phyloP scores from a whole-genome alignment of 2,888 invertebrate species.

The Eupithecia vulgata region DNA sequence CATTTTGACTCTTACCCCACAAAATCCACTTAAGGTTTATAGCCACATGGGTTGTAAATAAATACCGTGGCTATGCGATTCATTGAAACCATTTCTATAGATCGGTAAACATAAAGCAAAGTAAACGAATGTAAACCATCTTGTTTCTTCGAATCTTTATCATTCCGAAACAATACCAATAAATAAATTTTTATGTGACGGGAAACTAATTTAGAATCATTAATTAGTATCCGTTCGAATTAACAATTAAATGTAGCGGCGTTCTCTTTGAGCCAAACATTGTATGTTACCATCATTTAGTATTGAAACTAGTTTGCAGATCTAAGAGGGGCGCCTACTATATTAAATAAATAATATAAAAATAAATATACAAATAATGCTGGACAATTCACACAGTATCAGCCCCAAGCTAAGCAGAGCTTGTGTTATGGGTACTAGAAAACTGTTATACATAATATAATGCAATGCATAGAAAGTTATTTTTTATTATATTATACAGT shows the following conservation, averaged over 20 bases:
- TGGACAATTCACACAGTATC: too few species aligned
- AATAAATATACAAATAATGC: too few species aligned
- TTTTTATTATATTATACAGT: too few species aligned
- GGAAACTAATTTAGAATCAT: constrained; percentile 20
- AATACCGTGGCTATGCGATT: not conserved
- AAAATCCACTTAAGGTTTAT: not conserved
- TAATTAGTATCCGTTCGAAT: constrained; percentile 20
- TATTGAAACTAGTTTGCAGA: not conserved
- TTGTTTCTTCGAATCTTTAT: constrained; percentile 14
- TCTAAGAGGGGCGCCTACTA: not conserved
- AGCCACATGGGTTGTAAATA: not conserved
- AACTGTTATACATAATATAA: too few species aligned
- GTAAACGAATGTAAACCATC: constrained; percentile 14
- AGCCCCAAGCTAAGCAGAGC: too few species aligned
- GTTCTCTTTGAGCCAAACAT: constrained; percentile 19
- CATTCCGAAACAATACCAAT: constrained; percentile 17
- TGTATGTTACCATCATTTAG: constrained; percentile 13
- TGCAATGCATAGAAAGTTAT: too few species aligned
- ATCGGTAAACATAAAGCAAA: constrained; percentile 3
- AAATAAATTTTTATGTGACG: constrained; percentile 24
- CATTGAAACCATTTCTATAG: not conserved
- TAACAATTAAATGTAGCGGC: constrained; percentile 25
- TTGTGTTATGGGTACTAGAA: too few species aligned
- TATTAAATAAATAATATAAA: too few species aligned
- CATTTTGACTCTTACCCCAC: too few species aligned